Evolutionary conservation across 2,797 vertebrate genomes (phyloP).

Genomic region (Pseudotriccus pelzelni): DNA sequence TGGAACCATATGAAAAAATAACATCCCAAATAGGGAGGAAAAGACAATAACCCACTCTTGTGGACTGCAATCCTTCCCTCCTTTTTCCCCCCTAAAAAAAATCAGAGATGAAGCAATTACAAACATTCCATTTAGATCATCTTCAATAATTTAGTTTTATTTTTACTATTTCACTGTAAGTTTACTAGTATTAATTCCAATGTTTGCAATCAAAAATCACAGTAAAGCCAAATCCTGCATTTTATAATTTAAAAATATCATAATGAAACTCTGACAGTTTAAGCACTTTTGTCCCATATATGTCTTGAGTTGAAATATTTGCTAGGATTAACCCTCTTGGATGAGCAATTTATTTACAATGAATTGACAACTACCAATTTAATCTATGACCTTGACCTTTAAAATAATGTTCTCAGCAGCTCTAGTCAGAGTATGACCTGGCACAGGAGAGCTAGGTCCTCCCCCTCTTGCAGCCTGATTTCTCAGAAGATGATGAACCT

Average conservation of each 20-base stretch:
- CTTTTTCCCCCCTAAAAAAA: not conserved
- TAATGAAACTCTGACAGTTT: not conserved
- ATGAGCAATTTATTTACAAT: not conserved
- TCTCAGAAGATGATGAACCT: not conserved
- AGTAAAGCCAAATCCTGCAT: not conserved
- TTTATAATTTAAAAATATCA: not conserved
- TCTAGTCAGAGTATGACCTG: not conserved
- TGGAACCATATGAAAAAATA: not conserved
- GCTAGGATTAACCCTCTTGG: not conserved
- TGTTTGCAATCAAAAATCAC: not conserved
- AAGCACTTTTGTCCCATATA: not conserved
- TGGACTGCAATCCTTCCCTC: not conserved
- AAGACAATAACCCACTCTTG: not conserved
- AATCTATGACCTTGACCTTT: not conserved
- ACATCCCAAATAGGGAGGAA: not conserved
- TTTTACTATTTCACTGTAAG: not conserved
- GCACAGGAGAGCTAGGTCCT: not conserved
- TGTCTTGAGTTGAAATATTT: not conserved
- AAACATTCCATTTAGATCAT: not conserved
- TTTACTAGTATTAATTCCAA: not conserved
- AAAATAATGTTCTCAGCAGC: not conserved
- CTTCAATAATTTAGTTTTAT: not conserved
- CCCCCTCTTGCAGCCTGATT: not conserved
- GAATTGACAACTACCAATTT: not conserved
- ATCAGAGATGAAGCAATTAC: not conserved